A percentile compares a stretch with the other conserved stretches of the same genome.
Evolutionary conservation across 2,888 invertebrate species (phyloP).

Genomic region (Arge pagana): DNA sequence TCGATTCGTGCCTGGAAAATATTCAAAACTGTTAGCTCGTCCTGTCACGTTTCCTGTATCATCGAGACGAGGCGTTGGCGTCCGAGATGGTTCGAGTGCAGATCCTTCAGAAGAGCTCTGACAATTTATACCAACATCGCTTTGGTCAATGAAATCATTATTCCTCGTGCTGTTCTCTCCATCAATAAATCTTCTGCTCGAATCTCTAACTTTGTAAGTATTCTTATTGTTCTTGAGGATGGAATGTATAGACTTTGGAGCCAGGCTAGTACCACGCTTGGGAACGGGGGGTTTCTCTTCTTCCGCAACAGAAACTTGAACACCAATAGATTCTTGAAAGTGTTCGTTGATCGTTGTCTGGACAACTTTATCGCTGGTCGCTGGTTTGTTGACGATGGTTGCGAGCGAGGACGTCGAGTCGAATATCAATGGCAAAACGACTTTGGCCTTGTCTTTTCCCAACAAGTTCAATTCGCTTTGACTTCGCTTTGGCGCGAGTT

Average conservation of each 20-base stretch:
- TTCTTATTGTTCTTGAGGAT: constrained; percentile 46
- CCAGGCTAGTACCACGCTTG: constrained; percentile 45
- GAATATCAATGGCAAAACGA: constrained; percentile 43
- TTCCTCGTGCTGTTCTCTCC: not conserved
- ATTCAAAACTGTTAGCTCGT: constrained; percentile 73
- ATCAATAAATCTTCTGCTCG: constrained; percentile 17
- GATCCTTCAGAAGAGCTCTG: constrained; percentile 49
- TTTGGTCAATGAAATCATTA: constrained; percentile 41
- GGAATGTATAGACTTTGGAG: constrained; percentile 40
- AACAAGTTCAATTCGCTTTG: constrained; percentile 52
- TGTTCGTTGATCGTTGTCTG: constrained; percentile 45
- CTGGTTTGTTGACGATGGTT: constrained; percentile 53
- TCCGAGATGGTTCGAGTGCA: constrained; percentile 37
- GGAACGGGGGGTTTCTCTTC: constrained; percentile 48
- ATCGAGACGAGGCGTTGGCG: constrained; percentile 39
- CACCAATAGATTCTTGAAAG: constrained; percentile 48
- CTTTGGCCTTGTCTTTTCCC: constrained; percentile 39
- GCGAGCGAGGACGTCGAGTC: constrained; percentile 56
- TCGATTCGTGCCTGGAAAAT: constrained; percentile 65
- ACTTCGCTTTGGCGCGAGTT: constrained; percentile 46
- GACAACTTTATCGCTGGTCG: constrained; percentile 51
- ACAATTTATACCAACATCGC: constrained; percentile 46
- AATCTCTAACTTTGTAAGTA: constrained; percentile 40
- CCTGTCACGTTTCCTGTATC: constrained; percentile 55
- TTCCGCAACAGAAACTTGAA: constrained; percentile 50